Percentiles rank a stretch among this genome's conserved stretches.
Evolutionary conservation across 2,797 vertebrate species (phyloP).

Genomic region (Morus bassanus): DNA sequence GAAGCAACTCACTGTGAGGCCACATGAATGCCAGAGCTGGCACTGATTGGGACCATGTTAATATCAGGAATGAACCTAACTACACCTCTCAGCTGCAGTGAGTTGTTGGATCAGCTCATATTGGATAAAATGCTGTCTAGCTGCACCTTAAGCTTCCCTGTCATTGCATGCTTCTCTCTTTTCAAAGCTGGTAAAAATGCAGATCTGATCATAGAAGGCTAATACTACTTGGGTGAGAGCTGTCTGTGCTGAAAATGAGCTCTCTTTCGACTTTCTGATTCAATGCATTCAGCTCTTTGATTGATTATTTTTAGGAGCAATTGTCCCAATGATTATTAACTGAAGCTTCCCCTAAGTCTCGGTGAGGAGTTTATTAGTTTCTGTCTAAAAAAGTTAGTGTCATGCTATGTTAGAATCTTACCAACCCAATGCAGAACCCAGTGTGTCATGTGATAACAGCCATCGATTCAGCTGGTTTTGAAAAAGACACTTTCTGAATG

Average conservation of each 20-base stretch:
- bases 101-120: background rate
- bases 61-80: background rate
- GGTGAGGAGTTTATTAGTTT: background rate
- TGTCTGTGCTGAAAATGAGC: background rate
- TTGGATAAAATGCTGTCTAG: background rate
- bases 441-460: background rate
- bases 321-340: background rate
- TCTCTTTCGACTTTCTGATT: background rate
- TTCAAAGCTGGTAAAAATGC: background rate
- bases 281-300: background rate
- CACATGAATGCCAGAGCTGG: background rate
- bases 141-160: background rate
- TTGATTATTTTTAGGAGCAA: background rate
- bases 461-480: background rate
- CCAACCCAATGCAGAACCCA: background rate
- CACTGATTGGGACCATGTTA: background rate
- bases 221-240: background rate
- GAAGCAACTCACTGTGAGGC: background rate
- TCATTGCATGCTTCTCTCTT: background rate
- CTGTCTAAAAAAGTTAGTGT: background rate
- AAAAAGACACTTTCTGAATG: background rate
- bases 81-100: background rate
- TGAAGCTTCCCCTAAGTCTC: background rate
- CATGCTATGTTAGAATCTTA: background rate
- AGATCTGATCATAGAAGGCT: background rate